Base-by-base conservation (phyloP, 2,797 vertebrate species). In the Sebastes iracundus region DNA sequence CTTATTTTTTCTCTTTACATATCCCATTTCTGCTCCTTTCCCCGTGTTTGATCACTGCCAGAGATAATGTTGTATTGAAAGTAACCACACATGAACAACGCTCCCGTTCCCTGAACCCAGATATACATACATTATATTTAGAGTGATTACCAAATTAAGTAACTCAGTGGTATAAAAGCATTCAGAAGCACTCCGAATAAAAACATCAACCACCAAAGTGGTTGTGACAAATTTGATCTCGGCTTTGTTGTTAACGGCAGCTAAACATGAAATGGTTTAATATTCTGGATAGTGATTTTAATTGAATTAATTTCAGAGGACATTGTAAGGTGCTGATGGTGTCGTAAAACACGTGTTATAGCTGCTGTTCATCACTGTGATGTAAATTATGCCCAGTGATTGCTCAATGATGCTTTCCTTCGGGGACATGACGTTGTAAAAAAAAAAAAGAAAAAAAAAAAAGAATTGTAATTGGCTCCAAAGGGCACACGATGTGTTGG, bases 241-340 rank as follows among this genome's bases (percentile, higher is more conserved):
- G 60, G 88, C 87, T 81, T 81, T 92, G 92, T 95, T 90, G 87
- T 87, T 87, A 96, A 96, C 96, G 95, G 93, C 94, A 85, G 93
- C 97, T 96, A 94, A 95, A 96, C 96, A 97, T 96, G 94, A 97
- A 97, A 97, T 87, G 92, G 92, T 94, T 93, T 96, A 96, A 93
- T 96, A 96, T 96, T 95, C 88, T 87, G 90, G 93, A 95, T 94
- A 95, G 96, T 95, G 88, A 94, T 96, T 97, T 97, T 97, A 97
- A 98, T 98, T 97, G 96, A 98, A 98, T 98, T 96, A 98, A 98
- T 97, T 97, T 96, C 96, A 84, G 80, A 96, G 95, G 95, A 96
- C 95, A 95, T 95, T 96, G 96, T 98, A 96, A 96, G 96, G 93
- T 95, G 93, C 96, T 96, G 97, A 97, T 97, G 96, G 96, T 95